Conservation (phyloP, 1,140 invertebrate species). For the Ceratosolen fusciceps region DNA sequence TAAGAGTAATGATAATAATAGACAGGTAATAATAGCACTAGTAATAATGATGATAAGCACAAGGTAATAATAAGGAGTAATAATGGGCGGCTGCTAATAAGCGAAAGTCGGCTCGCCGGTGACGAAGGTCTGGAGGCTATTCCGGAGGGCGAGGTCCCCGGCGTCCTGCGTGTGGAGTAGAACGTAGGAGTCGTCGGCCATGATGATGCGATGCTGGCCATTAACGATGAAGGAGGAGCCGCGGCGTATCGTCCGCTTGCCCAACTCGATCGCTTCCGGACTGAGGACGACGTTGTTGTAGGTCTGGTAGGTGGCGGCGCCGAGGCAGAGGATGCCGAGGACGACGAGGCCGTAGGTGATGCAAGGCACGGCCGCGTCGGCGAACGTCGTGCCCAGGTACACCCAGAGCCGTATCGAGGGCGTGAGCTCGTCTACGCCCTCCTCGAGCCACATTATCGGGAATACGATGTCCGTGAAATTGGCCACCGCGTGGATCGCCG, state of each 20-base stretch:
- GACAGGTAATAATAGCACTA: neutral
- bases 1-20: constrained; percentile 13
- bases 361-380: constrained; percentile 77
- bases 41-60: constrained; percentile 16
- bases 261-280: constrained; percentile 83
- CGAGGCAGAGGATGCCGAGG: constrained; percentile 76
- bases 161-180: constrained; percentile 67
- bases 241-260: constrained; percentile 78
- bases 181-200: constrained; percentile 75
- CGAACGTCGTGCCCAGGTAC: constrained; percentile 83
- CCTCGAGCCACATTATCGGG: constrained; percentile 90
- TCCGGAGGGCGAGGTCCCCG: constrained; percentile 51
- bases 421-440: constrained; percentile 86
- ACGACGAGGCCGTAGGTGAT: constrained; percentile 81
- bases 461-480: constrained; percentile 86
- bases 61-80: neutral
- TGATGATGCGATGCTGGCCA: constrained; percentile 77
- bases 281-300: constrained; percentile 84
- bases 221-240: constrained; percentile 80
- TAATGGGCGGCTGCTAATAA: constrained; percentile 19
- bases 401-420: constrained; percentile 82
- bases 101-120: constrained; percentile 29
- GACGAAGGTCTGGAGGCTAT: constrained; percentile 40
- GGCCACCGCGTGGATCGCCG: constrained; percentile 79
- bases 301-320: constrained; percentile 78